Conservation (phyloP, 2,797 vertebrate genomes). For the Eleutherodactylus coqui region DNA sequence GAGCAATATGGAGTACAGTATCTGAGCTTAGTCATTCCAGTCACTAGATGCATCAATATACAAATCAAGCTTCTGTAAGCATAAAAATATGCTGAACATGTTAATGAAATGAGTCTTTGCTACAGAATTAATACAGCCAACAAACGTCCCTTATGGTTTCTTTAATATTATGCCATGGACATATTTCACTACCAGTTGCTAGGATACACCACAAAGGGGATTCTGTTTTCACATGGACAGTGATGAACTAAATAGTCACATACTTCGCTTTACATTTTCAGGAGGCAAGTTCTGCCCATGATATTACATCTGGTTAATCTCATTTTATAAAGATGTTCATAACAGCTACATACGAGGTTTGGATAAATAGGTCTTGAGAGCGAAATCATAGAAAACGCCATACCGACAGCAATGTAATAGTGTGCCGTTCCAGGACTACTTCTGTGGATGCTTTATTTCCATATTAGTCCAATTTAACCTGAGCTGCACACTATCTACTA, state of each 20-base stretch:
- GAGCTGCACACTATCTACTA: no score
- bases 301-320: no score
- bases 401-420: background rate
- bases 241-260: conserved; percentile 42
- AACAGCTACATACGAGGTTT: background rate
- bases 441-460: background rate
- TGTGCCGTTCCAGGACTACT: no score
- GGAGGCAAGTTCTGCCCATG: background rate
- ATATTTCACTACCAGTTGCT: conserved; percentile 65
- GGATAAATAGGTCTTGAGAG: background rate
- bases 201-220: conserved; percentile 65
- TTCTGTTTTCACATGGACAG: conserved; percentile 59
- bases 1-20: no score
- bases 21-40: background rate
- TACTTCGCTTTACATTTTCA: background rate
- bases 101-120: conserved; percentile 22
- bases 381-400: background rate
- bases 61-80: background rate
- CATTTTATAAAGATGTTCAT: background rate
- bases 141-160: conserved; percentile 60
- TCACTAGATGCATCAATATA: background rate
- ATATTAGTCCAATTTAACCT: background rate
- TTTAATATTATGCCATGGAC: conserved; percentile 58
- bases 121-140: conserved; percentile 19
- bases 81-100: background rate